Evolutionary conservation across 2,888 invertebrate genomes (phyloP), one percentile per base, ranked within the genome.

Genomic region (Erpobdella octoculata): DNA sequence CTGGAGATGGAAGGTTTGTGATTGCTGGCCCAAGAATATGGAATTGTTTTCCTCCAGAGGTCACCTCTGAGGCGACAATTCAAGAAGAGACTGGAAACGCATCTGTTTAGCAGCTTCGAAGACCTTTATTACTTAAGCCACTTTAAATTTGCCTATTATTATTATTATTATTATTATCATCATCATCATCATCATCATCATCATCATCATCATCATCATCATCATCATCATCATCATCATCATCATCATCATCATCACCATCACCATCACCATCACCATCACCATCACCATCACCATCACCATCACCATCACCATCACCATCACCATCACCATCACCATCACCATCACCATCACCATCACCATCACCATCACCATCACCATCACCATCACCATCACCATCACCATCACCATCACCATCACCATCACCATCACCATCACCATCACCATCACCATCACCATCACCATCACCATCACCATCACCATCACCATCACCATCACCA

Each of bases 261-360:
- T 62, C 28, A 62, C 18, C 62, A 62, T 62, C 31, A 31, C 3
- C 62, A 31, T 8, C 61, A 8, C 31, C 61, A 8, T 61, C 61
- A 61, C 31, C 61, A 61, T 61, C 61, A 21, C 31, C 61, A 61
- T 61, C 4, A 61, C 5, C 61, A 61, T 61, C 61, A 61, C 12
- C 61, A 61, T 8, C 25, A 8, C 12, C 61, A 61, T 61, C 61
- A 31, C 25, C 46, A 67, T 67, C 41, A 38, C 46, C 67, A 67
- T 67, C 41, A 38, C 28, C 67, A 67, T 38, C 67, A 67, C 25
- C 67, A 67, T 67, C 67, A 41, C 46, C 67, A 67, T 2, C 67
- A 67, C 31, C 67, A 25, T 46, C 48, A 67, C 31, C 48, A 67
- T 67, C 46, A 67, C 46, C 46, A 67, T 67, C 28, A 46, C 46